These are phyloP conservation scores for Sinocyclocheilus maitianheensis DNA, from an alignment of 2,113 vertebrate genomes.

Conservation along the genomic window DNA sequence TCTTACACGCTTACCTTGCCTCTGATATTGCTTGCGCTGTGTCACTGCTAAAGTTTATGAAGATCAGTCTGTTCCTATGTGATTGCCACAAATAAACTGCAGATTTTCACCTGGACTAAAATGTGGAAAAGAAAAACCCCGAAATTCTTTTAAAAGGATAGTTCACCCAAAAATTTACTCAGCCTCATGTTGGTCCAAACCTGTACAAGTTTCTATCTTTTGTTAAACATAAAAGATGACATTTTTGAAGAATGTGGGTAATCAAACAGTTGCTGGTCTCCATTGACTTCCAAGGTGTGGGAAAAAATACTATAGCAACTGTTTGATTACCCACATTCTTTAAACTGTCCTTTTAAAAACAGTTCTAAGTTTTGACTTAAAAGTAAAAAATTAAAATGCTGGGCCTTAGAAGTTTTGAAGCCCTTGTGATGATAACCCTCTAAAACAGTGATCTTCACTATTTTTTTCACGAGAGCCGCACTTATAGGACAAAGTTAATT, in stretches of 20 bases:
- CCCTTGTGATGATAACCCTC: not conserved
- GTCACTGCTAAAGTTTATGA: not conserved
- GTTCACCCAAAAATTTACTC: no score
- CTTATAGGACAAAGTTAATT: no score
- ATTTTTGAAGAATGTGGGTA: no score
- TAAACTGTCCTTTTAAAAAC: not conserved
- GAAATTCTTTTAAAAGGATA: not conserved
- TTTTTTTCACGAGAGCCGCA: no score
- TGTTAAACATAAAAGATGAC: no score
- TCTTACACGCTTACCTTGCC: not conserved
- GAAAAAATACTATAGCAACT: no score
- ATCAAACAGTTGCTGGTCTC: no score
- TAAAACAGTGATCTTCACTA: no score
- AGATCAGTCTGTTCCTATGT: not conserved
- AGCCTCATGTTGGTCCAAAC: no score
- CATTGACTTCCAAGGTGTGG: no score
- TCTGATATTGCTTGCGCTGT: not conserved
- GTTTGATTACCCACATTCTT: no score
- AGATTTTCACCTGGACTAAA: not conserved
- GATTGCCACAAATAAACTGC: not conserved
- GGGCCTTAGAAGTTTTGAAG: not conserved
- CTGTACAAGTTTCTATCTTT: no score
- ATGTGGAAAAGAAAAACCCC: not conserved
- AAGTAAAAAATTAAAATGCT: not conserved
- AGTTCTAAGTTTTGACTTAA: not conserved